A percentile compares a stretch with the other conserved stretches of the same genome.
These are phyloP conservation scores for Pachycephala philippinensis DNA, from an alignment of 2,113 vertebrate species.

Conservation along the genomic window DNA sequence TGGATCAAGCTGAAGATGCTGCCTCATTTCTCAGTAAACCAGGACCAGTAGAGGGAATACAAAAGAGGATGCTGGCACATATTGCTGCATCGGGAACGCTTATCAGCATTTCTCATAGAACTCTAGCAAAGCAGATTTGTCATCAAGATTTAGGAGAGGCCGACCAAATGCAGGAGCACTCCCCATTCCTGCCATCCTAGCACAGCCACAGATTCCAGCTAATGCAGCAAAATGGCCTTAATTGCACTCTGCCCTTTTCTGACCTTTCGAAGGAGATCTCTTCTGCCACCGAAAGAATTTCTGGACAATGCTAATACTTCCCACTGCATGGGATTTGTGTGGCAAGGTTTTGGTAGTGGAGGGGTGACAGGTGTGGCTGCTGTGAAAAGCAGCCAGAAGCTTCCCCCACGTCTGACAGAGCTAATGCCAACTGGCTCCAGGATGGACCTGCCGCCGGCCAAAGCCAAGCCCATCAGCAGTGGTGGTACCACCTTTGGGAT, in stretches of 20 bases:
- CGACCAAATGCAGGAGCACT: not conserved
- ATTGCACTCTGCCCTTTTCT: not conserved
- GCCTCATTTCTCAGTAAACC: not conserved
- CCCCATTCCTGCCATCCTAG: not conserved
- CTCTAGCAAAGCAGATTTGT: not conserved
- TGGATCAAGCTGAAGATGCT: not conserved
- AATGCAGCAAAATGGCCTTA: not conserved
- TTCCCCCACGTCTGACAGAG: not conserved
- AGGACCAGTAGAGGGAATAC: not conserved
- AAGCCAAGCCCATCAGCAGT: not conserved
- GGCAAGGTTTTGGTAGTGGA: not conserved
- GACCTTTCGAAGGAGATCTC: not conserved
- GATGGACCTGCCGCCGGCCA: accelerated
- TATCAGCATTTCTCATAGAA: not conserved
- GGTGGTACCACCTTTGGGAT: not conserved
- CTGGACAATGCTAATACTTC: not conserved
- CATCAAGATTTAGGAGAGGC: not conserved
- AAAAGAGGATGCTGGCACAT: not conserved
- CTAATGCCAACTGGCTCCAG: not conserved
- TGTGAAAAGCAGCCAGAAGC: not conserved
- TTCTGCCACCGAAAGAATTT: not conserved
- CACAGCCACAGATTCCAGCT: not conserved
- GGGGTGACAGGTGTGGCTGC: not conserved
- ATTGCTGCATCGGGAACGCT: not conserved
- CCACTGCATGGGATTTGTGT: accelerated